Base-by-base conservation (phyloP, 2,888 invertebrate genomes). In the Cerceris ruficornis region DNA sequence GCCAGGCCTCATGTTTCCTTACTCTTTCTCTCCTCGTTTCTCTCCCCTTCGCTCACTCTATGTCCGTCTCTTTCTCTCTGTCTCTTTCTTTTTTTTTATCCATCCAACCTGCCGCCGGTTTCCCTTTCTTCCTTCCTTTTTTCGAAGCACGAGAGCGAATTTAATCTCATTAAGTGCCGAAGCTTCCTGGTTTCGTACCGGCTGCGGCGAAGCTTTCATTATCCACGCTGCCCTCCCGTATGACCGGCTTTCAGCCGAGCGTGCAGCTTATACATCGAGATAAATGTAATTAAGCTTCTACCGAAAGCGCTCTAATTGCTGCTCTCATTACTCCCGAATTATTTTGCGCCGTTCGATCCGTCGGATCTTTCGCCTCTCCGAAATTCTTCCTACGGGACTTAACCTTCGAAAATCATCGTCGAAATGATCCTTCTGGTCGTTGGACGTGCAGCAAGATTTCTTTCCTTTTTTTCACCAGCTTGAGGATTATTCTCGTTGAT, bases 81-180 rank as follows among this genome's bases (percentile, higher is more conserved):
- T 62, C 42, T 14, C 13, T 15, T 42, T 28, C 42, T 46, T 9
- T 28, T 52, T 68, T 17, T 17, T 17, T 8, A 42, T 58, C 50
- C 50, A 15, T 50, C 49, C 11, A 11, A 46, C 43, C 13, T n/a
- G 13, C 52, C 8, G 57, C 54, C 66, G 17, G 61, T 64, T 62
- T 55, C 54, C 55, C 58, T 39, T 59, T 67, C 65, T 66, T 69
- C 62, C 52, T 73, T 81, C 70, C n/a, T 55, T 14, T 55, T 86
- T 85, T 81, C 80, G 65, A 81, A 72, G 83, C 80, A 81, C 74
- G 69, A 81, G 83, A 77, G 84, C 81, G 71, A 85, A 87, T 88
- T 88, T 88, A 88, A 88, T 88, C 87, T 88, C 88, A 88, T 88
- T 88, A 88, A 88, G 88, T 87, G 87, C 82, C 84, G 85, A 84